Percentiles rank a stretch among this genome's conserved stretches.
These are phyloP conservation scores for Lordiphosa clarofinis DNA, from an alignment of 1,140 invertebrate genomes.

Conservation along the genomic window DNA sequence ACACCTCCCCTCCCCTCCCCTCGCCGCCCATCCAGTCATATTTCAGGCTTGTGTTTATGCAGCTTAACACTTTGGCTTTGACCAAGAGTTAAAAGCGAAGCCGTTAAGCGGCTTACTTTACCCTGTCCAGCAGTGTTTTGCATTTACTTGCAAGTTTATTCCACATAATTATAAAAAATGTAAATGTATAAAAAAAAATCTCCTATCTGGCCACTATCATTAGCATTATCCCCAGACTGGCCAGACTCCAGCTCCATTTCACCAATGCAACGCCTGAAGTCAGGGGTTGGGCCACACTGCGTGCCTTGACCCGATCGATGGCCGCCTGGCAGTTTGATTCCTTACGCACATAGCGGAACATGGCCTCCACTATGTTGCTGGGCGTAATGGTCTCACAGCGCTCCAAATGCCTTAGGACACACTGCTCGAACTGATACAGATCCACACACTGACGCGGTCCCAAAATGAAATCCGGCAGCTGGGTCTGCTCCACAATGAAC, in stretches of 20 bases:
- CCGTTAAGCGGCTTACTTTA: constrained; percentile 63
- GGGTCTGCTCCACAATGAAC: constrained; percentile 17
- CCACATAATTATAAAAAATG: constrained; percentile 59
- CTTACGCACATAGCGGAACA: constrained; percentile 84
- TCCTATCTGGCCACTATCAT: not conserved
- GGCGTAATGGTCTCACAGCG: constrained; percentile 86
- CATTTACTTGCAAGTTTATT: constrained; percentile 46
- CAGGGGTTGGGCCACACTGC: too few species aligned
- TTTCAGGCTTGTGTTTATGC: constrained; percentile 66
- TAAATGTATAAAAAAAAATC: constrained; percentile 12
- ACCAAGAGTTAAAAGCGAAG: constrained; percentile 35
- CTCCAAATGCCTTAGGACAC: constrained; percentile 84
- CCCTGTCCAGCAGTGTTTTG: not conserved
- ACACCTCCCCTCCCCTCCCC: not conserved
- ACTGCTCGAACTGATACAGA: constrained; percentile 82
- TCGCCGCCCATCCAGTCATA: constrained; percentile 21
- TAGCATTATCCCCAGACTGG: too few species aligned
- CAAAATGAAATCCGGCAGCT: constrained; percentile 58
- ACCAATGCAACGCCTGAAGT: too few species aligned
- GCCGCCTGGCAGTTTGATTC: constrained; percentile 63
- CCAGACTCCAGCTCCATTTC: too few species aligned
- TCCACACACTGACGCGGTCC: constrained; percentile 77
- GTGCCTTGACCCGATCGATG: constrained; percentile 33
- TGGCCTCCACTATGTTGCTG: constrained; percentile 88
- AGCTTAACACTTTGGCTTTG: constrained; percentile 60